Evolutionary conservation across 2,113 vertebrate species (phyloP).

Genomic region (Corythaeola cristata): DNA sequence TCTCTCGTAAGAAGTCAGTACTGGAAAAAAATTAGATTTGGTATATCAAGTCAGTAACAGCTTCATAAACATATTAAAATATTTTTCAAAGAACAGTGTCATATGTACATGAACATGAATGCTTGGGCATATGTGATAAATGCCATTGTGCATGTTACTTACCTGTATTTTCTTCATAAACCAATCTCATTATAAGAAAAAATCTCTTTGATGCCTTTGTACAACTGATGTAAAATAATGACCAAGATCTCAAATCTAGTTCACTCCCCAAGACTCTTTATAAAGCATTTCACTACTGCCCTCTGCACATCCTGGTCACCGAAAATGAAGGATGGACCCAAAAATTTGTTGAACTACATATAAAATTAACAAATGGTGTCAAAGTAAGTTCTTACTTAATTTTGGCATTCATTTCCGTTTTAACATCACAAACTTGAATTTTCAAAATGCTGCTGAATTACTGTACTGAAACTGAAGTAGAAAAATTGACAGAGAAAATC

Average conservation of each 20-base stretch:
- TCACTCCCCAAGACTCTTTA: not conserved
- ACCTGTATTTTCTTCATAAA: not conserved
- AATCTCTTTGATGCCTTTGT: not conserved
- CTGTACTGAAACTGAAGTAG: not conserved
- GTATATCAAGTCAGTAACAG: not conserved
- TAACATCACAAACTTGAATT: not conserved
- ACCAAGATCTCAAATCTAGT: not conserved
- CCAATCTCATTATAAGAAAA: not conserved
- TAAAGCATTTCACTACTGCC: not conserved
- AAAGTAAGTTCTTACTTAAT: not conserved
- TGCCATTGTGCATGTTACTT: not conserved
- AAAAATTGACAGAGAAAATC: not conserved
- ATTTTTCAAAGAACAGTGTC: not conserved
- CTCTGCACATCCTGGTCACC: not conserved
- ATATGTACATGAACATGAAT: not conserved
- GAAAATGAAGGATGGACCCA: not conserved
- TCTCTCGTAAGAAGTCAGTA: not conserved
- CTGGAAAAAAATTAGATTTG: constrained; percentile 35
- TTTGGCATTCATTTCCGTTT: not conserved
- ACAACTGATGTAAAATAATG: not conserved
- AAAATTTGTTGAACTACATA: not conserved
- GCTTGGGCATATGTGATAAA: fast-evolving
- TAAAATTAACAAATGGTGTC: not conserved
- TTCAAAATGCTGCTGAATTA: not conserved
- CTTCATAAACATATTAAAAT: not conserved